Evolutionary conservation across 2,888 invertebrate species (phyloP).

Genomic region (Campaea margaritaria): DNA sequence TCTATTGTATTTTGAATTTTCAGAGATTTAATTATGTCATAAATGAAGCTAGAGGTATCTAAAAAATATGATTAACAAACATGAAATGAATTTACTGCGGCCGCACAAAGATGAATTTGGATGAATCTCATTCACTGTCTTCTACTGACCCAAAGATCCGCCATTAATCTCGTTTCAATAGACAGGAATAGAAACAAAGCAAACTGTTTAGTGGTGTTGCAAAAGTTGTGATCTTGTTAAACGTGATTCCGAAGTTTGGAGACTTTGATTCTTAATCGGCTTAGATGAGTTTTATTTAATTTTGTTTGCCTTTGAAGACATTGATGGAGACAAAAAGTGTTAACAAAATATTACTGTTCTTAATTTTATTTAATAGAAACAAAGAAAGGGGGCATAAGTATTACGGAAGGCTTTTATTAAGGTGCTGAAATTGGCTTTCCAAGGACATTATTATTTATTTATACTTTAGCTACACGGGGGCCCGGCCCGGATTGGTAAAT

Average conservation of each 20-base stretch:
- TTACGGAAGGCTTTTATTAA: too few relatives aligned
- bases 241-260: constrained; percentile 28
- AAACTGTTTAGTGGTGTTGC: constrained; percentile 43
- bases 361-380: too few relatives aligned
- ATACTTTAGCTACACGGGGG: too few relatives aligned
- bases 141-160: constrained; percentile 57
- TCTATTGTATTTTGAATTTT: too few relatives aligned
- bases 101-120: background rate
- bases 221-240: constrained; percentile 38
- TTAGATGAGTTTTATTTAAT: constrained; percentile 29
- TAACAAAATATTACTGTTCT: constrained; percentile 17
- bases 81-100: too few relatives aligned
- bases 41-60: too few relatives aligned
- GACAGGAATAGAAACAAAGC: constrained; percentile 71
- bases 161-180: constrained; percentile 80
- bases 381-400: too few relatives aligned
- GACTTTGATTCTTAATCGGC: constrained; percentile 36
- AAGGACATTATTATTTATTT: too few relatives aligned
- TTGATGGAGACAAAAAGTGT: constrained; percentile 30
- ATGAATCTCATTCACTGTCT: constrained; percentile 17
- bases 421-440: too few relatives aligned
- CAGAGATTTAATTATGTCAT: too few relatives aligned
- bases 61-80: too few relatives aligned
- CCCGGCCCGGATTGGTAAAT: too few relatives aligned
- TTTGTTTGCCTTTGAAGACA: constrained; percentile 30